These are phyloP conservation scores for Sapayoa aenigma DNA, from an alignment of 2,113 vertebrate genomes.

Conservation along the genomic window DNA sequence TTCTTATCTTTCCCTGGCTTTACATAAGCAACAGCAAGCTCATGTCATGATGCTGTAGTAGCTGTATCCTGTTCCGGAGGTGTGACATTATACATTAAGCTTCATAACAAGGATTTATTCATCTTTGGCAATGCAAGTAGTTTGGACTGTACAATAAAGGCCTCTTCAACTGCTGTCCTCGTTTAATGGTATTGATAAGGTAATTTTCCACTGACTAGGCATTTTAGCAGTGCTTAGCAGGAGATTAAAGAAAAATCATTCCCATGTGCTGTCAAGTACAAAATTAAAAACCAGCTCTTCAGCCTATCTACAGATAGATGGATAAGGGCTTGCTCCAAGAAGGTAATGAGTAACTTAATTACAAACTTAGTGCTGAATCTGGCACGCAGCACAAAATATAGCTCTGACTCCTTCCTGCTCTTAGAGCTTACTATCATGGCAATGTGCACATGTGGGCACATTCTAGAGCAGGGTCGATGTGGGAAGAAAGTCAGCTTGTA, in stretches of 20 bases:
- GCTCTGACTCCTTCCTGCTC: background rate
- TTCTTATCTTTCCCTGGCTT: background rate
- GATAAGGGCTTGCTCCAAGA: background rate
- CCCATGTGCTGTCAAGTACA: constrained; percentile 29
- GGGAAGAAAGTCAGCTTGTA: background rate
- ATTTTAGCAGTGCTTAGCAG: constrained; percentile 28
- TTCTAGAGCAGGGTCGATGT: background rate
- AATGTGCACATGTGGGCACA: background rate
- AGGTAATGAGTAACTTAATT: constrained; percentile 16
- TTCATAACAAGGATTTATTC: background rate
- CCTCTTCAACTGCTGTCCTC: background rate
- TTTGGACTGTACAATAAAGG: background rate
- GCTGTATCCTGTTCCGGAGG: background rate
- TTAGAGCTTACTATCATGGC: background rate
- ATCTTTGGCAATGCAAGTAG: background rate
- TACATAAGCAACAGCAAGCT: background rate
- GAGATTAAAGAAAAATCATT: constrained; percentile 48
- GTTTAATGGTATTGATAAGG: constrained; percentile 35
- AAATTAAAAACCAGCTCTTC: constrained; percentile 42
- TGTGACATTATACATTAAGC: background rate
- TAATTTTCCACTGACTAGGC: constrained; percentile 54
- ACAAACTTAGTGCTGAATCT: background rate
- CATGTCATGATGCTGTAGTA: background rate
- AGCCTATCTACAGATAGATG: background rate
- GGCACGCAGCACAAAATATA: background rate